phyloP scores from a whole-genome alignment of 2,888 invertebrate genomes.

The Euplexia lucipara region DNA sequence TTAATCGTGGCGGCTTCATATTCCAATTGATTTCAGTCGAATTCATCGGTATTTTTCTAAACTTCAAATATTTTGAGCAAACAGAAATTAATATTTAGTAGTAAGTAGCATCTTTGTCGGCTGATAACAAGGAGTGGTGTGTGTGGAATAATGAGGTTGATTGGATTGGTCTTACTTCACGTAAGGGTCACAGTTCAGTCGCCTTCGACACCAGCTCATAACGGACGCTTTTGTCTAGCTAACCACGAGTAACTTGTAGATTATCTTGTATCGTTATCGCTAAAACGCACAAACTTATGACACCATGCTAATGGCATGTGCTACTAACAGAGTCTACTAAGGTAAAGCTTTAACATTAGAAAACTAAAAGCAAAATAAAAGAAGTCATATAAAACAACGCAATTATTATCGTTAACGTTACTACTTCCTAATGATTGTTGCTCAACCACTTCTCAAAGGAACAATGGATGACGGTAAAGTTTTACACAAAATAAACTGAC shows the following conservation, averaged over 20 bases:
- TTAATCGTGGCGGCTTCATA: conserved; percentile 44
- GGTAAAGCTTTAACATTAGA: conserved; percentile 24
- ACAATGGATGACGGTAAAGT: conserved; percentile 58
- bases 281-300: conserved; percentile 52
- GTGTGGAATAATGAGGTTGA: conserved; percentile 72
- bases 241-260: conserved; percentile 41
- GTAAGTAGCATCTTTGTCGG: conserved; percentile 62
- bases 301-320: conserved; percentile 58
- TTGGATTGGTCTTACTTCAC: conserved; percentile 74
- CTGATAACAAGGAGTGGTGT: conserved; percentile 60
- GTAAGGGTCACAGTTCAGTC: conserved; percentile 73
- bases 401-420: conserved; percentile 55
- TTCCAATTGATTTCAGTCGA: conserved; percentile 37
- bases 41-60: conserved; percentile 17
- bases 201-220: conserved; percentile 67
- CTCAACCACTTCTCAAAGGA: conserved; percentile 56
- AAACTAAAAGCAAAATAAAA: conserved; percentile 23
- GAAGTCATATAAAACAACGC: conserved; percentile 37
- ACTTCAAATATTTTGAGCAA: conserved; percentile 3
- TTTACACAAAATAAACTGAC: conserved; percentile 60
- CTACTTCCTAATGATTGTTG: conserved; percentile 58
- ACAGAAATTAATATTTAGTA: conserved; percentile 12
- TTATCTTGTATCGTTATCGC: conserved; percentile 51
- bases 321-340: conserved; percentile 32
- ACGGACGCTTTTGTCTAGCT: conserved; percentile 56